phyloP scores from a whole-genome alignment of 2,113 vertebrate species.

The Siniperca knerii region DNA sequence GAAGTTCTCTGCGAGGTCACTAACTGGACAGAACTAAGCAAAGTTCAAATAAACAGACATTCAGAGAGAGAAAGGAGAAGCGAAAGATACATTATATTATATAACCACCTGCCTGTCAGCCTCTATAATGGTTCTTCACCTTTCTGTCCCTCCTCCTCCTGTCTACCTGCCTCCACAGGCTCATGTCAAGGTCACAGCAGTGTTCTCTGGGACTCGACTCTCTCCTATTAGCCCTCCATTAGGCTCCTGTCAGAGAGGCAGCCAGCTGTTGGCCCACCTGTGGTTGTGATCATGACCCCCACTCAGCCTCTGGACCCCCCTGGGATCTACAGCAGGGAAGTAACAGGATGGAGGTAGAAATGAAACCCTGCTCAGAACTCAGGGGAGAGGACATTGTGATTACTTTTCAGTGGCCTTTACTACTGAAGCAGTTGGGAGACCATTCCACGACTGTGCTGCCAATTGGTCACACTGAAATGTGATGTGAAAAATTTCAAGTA shows the following conservation, averaged over 20 bases:
- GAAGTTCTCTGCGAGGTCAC: not conserved
- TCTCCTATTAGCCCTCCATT: slow-evolving; percentile 72
- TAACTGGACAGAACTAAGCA: not conserved
- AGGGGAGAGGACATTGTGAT: slow-evolving; percentile 64
- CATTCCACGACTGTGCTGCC: slow-evolving; percentile 20
- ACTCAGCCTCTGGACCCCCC: slow-evolving; percentile 49
- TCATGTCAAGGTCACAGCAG: slow-evolving; percentile 66
- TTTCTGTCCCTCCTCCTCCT: slow-evolving; percentile 26
- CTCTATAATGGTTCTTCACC: slow-evolving; percentile 30
- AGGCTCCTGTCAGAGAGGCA: slow-evolving; percentile 66
- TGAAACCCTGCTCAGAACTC: slow-evolving; percentile 56
- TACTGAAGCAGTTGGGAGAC: slow-evolving; percentile 17
- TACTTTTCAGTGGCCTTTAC: slow-evolving; percentile 63
- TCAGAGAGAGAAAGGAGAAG: not conserved
- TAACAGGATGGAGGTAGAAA: slow-evolving; percentile 55
- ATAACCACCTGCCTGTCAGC: slow-evolving; percentile 36
- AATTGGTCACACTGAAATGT: slow-evolving; percentile 50
- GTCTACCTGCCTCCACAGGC: slow-evolving; percentile 52
- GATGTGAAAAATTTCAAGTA: slow-evolving; percentile 39
- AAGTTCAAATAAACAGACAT: not conserved
- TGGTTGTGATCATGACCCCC: slow-evolving; percentile 66
- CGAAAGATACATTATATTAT: slow-evolving; percentile 14
- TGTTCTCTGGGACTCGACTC: slow-evolving; percentile 48
- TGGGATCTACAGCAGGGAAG: slow-evolving; percentile 53
- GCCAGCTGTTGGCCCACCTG: slow-evolving; percentile 61